A percentile compares a stretch with the other conserved stretches of the same genome.
phyloP scores from a whole-genome alignment of 1,140 invertebrate species.

The Pararge aegeria region DNA sequence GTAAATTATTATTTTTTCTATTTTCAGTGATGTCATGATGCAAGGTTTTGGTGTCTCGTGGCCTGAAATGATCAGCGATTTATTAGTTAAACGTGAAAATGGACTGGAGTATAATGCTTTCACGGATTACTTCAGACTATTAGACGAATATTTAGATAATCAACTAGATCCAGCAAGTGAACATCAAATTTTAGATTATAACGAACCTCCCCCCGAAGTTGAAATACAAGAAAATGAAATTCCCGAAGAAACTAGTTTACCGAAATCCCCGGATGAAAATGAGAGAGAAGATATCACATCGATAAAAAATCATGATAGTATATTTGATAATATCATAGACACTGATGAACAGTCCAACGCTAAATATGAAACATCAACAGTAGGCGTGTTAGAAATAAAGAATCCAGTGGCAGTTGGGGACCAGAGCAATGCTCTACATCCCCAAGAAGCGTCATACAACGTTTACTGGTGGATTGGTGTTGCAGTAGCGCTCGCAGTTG shows the following conservation, averaged over 20 bases:
- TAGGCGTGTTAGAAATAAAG: constrained; percentile 68
- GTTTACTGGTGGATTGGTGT: constrained; percentile 74
- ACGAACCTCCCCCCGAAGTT: constrained; percentile 43
- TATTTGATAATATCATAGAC: constrained; percentile 56
- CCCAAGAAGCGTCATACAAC: constrained; percentile 66
- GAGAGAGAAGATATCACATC: constrained; percentile 24
- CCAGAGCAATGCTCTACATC: constrained; percentile 41
- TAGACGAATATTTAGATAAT: constrained; percentile 71
- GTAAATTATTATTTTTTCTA: constrained; percentile 17
- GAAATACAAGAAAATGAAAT: constrained; percentile 53
- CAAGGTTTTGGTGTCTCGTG: constrained; percentile 54
- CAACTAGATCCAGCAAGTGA: constrained; percentile 58
- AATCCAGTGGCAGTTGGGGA: constrained; percentile 55
- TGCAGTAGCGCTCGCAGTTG: constrained; percentile 56
- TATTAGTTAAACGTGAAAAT: constrained; percentile 65
- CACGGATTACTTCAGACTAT: constrained; percentile 63
- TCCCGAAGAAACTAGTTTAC: constrained; percentile 28
- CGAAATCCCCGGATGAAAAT: constrained; percentile 15
- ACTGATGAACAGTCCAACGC: constrained; percentile 48
- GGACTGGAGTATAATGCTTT: constrained; percentile 61
- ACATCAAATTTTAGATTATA: constrained; percentile 46
- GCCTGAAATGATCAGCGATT: constrained; percentile 63
- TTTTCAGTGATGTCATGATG: constrained; percentile 63
- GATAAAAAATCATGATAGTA: constrained; percentile 43
- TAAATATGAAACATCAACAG: constrained; percentile 65